phyloP scores from a whole-genome alignment of 2,888 invertebrate species.

The Synanthedon myopaeformis region DNA sequence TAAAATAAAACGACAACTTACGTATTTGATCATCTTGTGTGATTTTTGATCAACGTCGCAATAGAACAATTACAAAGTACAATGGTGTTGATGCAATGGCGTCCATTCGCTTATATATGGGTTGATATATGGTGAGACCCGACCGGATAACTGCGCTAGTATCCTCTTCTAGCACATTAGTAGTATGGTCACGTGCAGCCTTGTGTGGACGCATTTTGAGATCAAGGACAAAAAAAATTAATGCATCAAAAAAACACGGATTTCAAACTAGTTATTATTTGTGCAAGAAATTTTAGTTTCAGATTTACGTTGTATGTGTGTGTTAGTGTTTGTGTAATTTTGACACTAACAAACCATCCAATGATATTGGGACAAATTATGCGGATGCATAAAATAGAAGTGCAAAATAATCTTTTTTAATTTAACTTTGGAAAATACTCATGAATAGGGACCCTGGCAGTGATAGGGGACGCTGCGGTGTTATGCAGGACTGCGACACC shows the following conservation, averaged over 20 bases:
- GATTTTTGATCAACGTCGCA: constrained; percentile 2
- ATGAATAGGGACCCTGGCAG: no score
- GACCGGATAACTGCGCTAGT: constrained; percentile 45
- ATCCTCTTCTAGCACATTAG: constrained; percentile 42
- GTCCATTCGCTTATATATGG: constrained; percentile 21
- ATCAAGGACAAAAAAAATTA: constrained; percentile 23
- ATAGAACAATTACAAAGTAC: constrained; percentile 8
- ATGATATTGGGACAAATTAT: no score
- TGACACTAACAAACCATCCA: no score
- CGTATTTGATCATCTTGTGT: constrained; percentile 61
- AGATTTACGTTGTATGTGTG: neutral
- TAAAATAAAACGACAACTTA: constrained; percentile 21
- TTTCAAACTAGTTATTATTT: constrained; percentile 8
- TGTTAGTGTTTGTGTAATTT: no score
- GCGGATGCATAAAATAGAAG: no score
- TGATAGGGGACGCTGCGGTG: no score
- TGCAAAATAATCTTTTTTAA: no score
- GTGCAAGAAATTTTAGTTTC: neutral
- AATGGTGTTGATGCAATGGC: constrained; percentile 15
- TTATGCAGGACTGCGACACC: no score
- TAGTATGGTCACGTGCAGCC: constrained; percentile 48
- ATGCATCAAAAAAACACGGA: constrained; percentile 1
- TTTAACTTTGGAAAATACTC: no score
- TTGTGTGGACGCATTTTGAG: constrained; percentile 38
- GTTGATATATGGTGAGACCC: constrained; percentile 6